Evolutionary conservation across 2,888 invertebrate genomes (phyloP).

Genomic region (Drepana falcataria): DNA sequence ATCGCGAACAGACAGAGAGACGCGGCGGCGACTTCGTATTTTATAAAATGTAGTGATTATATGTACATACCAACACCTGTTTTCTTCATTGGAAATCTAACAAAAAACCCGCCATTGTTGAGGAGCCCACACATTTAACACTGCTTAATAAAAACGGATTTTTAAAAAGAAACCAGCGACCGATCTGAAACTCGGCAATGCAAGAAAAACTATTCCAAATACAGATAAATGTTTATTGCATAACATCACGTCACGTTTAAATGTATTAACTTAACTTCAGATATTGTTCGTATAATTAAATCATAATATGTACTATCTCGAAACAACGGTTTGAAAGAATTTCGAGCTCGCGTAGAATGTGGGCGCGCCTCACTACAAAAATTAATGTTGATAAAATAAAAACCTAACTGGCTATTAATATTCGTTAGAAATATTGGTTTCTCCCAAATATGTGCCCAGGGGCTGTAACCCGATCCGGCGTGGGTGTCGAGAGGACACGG

Average conservation of each 20-base stretch:
- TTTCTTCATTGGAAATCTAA: conserved; percentile 13
- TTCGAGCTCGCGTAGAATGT: conserved; percentile 50
- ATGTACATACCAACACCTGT: not conserved
- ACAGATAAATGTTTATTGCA: conserved; percentile 8
- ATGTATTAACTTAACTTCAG: not conserved
- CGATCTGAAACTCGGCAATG: conserved; percentile 66
- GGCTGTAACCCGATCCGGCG: conserved; percentile 68
- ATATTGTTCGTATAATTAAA: not conserved
- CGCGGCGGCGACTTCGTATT: too few species aligned
- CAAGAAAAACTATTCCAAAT: conserved; percentile 35
- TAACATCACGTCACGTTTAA: conserved; percentile 4
- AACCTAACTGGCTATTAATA: conserved; percentile 72
- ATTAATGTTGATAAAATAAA: conserved; percentile 55
- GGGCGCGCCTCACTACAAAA: conserved; percentile 51
- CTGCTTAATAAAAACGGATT: conserved; percentile 38
- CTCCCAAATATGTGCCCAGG: conserved; percentile 75
- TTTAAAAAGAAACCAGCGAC: conserved; percentile 34
- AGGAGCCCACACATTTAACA: conserved; percentile 57
- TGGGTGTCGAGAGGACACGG: conserved; percentile 67
- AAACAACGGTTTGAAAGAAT: conserved; percentile 21
- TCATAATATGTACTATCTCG: not conserved
- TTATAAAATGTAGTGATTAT: too few species aligned
- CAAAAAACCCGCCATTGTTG: conserved; percentile 25
- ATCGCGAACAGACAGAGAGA: too few species aligned
- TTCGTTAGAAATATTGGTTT: conserved; percentile 78